A percentile compares a stretch with the other conserved stretches of the same genome.
Evolutionary conservation across 2,797 vertebrate species (phyloP).

Genomic region (Sebastes minor): DNA sequence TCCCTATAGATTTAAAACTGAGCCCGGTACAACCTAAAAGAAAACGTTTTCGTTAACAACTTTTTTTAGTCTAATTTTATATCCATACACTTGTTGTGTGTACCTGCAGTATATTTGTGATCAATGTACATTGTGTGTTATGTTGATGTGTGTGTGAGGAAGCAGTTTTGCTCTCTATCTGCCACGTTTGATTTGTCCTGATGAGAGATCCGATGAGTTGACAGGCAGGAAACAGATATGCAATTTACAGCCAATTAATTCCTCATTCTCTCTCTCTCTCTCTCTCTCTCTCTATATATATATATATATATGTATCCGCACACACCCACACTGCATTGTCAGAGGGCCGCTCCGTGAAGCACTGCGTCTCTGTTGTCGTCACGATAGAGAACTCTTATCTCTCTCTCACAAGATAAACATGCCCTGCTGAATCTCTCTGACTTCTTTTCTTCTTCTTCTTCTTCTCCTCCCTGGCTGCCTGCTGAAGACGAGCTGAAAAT

Average conservation of each 20-base stretch:
- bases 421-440: slow-evolving; percentile 14
- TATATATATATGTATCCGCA: neutral
- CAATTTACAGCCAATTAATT: slow-evolving; percentile 84
- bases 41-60: too few species aligned
- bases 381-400: slow-evolving; percentile 42
- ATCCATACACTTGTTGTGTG: neutral
- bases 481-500: neutral
- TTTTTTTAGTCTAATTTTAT: neutral
- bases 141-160: slow-evolving; percentile 4
- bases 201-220: slow-evolving; percentile 67
- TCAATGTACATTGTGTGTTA: neutral
- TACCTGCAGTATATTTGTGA: neutral
- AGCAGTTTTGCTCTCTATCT: slow-evolving; percentile 13
- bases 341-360: neutral
- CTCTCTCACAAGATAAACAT: slow-evolving; percentile 41
- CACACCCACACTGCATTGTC: neutral
- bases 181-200: slow-evolving; percentile 67
- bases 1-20: too few species aligned
- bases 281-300: neutral
- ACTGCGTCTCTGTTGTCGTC: slow-evolving; percentile 18
- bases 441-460: slow-evolving; percentile 4
- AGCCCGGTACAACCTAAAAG: too few species aligned
- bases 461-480: slow-evolving; percentile 1
- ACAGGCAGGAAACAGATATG: slow-evolving; percentile 84
- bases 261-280: neutral